Evolutionary conservation across 2,797 vertebrate species (phyloP), one percentile per base, ranked within the genome.

Genomic region (Cephalopachus bancanus): DNA sequence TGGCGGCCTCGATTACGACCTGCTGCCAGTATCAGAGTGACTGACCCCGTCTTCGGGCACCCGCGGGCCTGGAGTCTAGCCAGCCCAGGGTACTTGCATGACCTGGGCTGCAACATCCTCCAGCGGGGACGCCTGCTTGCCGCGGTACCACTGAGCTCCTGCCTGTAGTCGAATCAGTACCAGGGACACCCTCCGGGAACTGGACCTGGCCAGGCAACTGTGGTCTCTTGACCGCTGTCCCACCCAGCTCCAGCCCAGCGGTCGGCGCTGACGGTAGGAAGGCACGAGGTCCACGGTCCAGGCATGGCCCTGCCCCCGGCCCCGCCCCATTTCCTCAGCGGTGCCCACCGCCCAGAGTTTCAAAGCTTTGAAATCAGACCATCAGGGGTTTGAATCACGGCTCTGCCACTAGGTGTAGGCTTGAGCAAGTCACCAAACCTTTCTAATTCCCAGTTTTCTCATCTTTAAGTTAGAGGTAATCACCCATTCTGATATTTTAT

Each of bases 41-140:
- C 59, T 8, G 11, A 37, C 16, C 4, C 0, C 6, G 0, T 10
- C 51, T 26, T 11, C 0, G 0, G 28, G 65, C 0, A 0, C n/a
- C 30, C 0, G 1, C 20, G 4, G 2, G 2, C 51, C 80, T n/a
- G 60, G 60, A 69, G 22, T 62, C 51, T 20, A 78, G 78, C 59
- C 60, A 83, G 37, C 64, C 19, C 72, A 12, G 26, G 57, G 33
- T 17, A 79, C n/a, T 67, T 10, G 19, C 17, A 33, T 24, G n/a
- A 78, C 62, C 33, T 5, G 17, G 26, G 44, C 62, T 65, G 37
- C 9, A 62, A 57, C 57, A 86, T 16, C 65, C 67, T 2, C 20
- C 4, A 2, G 11, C 0, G 0, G 26, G 53, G 10, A 78, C 8
- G 7, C 53, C 44, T 7, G 55, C 33, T 60, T 0, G 24, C 5